Percentiles rank a stretch among this genome's conserved stretches.
Conservation (phyloP, 2,888 invertebrate genomes). For the Drosophila paramelanica region DNA sequence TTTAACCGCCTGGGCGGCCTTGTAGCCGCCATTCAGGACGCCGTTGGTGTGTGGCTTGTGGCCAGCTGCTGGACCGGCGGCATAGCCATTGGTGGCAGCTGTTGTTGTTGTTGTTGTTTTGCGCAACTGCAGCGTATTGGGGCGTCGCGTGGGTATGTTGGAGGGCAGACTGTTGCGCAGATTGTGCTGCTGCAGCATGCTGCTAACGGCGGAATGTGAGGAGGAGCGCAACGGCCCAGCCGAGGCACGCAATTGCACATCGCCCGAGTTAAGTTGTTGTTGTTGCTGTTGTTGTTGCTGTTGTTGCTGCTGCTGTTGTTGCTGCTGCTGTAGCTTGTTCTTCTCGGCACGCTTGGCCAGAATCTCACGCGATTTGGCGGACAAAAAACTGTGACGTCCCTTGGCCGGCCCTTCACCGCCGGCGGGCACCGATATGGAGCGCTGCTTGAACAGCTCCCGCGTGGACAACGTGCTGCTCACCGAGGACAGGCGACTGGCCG, state of each 20-base stretch:
- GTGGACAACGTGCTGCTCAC: slow-evolving; percentile 84
- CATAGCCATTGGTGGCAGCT: slow-evolving; percentile 46
- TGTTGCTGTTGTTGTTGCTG: slow-evolving; percentile 57
- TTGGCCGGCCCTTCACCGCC: slow-evolving; percentile 63
- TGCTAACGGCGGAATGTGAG: slow-evolving; percentile 80
- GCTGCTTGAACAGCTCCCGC: slow-evolving; percentile 83
- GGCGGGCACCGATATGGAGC: slow-evolving; percentile 84
- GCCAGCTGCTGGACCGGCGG: background rate
- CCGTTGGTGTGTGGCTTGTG: slow-evolving; percentile 54
- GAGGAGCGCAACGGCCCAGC: slow-evolving; percentile 76
- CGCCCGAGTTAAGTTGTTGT: slow-evolving; percentile 54
- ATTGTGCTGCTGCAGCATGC: slow-evolving; percentile 73
- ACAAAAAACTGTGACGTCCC: slow-evolving; percentile 83
- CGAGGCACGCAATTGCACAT: slow-evolving; percentile 60
- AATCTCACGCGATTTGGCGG: slow-evolving; percentile 85
- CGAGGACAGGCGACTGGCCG: slow-evolving; percentile 83
- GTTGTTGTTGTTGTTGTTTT: slow-evolving; percentile 70
- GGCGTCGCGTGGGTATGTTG: slow-evolving; percentile 83
- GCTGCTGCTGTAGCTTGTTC: slow-evolving; percentile 78
- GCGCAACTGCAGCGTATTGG: slow-evolving; percentile 82
- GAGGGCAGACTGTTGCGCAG: slow-evolving; percentile 82
- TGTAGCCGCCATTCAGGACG: slow-evolving; percentile 67
- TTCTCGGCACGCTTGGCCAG: slow-evolving; percentile 84
- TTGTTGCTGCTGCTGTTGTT: slow-evolving; percentile 69
- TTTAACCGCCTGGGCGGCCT: slow-evolving; percentile 78